Evolutionary conservation across 1,140 invertebrate species (phyloP), one percentile per base, ranked within the genome.

Genomic region (Trichonephila clavata): DNA sequence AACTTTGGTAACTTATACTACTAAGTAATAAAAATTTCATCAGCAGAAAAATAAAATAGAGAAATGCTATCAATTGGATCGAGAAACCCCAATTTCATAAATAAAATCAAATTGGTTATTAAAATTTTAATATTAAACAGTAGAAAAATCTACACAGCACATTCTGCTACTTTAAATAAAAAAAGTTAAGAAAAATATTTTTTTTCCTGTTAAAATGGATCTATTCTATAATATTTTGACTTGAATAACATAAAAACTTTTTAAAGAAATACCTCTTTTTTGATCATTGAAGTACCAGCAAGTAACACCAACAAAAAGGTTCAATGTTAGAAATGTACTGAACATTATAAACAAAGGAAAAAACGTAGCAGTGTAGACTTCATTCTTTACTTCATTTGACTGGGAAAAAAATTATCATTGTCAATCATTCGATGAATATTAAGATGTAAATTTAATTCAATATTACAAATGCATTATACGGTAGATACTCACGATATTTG

Each of bases 201-300:
- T 50, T 10, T 10, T 10, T 7, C 10, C 50, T 13, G 7, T 50
- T 13, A 50, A 50, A 50, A 0, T 10, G 50, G 50, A 50, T 50
- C 10, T 50, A 50, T 39, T 39, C 32, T 50, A 43, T 43, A 50
- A 50, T 13, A 50, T 50, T 50, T 13, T 1, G 10, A 50, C 10
- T 50, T 50, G 0, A 50, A 50, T 5, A 50, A 50, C 5, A 50
- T 50, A 50, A 50, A 50, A 50, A 50, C 1, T 50, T 50, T 13
- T 50, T 50, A 86, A 59, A 86, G 18, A 87, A 24, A 10, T 84
- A 96, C 99, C 99, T 96, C 99, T 99, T 97, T 99, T 39, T 96
- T 99, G 99, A 96, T 99, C 98, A 96, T 99, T 99, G 96, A 99
- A 99, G 96, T 99, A 99, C 96, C 99, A 98, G 96, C 99, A 99